Evolutionary conservation across 1,140 invertebrate genomes (phyloP), one percentile per base, ranked within the genome.

Genomic region (Drosophila triauraria): DNA sequence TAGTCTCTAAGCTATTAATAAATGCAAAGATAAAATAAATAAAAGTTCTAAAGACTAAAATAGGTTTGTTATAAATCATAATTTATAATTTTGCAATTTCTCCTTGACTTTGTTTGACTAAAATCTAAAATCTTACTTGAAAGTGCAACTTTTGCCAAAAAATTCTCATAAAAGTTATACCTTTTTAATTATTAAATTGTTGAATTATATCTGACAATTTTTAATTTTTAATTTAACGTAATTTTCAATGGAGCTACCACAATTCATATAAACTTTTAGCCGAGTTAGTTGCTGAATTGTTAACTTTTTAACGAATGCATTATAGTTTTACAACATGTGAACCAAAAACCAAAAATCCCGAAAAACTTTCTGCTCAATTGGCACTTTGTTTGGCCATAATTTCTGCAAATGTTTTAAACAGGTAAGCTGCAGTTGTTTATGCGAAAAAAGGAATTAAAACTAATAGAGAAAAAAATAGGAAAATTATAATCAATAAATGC

Each of bases 221-320:
- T 3, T 35, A 35, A 9, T 1, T 12, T 25, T 7, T 1, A 42
- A n/a, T 40, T n/a, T n/a, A 12, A 23, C 4, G 1, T 42, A n/a
- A 25, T 40, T 38, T 44, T 27, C n/a, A n/a, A 4, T 42, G 35
- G 20, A 25, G 38, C 10, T 42, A 27, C 40, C 23, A 13, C 17
- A 3, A 25, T 64, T 13, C 9, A 10, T 13, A 5, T 3, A 15
- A 57, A 56, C 53, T 40, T 56, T 56, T 56, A 40, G 10, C 6
- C 8, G 35, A 17, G 32, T 30, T 53, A n/a, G 32, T 27, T 25
- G 4, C 27, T 25, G 42, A 23, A 27, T 30, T 12, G 12, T n/a
- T 62, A 62, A 62, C 48, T 53, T 62, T 51, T 25, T 60, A 47
- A 65, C 62, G 27, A 62, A 63, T 67, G 35, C 23, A 17, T 50